phyloP scores from a whole-genome alignment of 2,113 vertebrate genomes.

The Mormyrus iriodes region DNA sequence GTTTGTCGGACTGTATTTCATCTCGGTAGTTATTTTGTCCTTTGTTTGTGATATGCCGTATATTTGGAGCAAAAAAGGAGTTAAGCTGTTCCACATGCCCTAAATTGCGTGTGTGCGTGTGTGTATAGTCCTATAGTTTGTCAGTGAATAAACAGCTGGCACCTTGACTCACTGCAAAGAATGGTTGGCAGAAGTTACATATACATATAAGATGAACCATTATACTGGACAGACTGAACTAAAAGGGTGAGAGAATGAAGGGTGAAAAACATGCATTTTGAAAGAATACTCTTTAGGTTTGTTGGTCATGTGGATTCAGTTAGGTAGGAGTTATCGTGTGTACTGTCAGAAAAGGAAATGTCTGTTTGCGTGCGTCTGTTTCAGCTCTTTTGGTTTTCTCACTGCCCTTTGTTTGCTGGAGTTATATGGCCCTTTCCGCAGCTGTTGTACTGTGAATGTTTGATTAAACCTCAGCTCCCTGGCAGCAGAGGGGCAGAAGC shows the following conservation, averaged over 20 bases:
- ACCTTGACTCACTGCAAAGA: neutral
- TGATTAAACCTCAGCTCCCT: constrained; percentile 93
- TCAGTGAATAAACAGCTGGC: neutral
- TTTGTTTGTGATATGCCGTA: neutral
- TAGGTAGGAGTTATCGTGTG: constrained; percentile 67
- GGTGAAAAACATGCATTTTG: neutral
- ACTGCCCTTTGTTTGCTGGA: constrained; percentile 74
- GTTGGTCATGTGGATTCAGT: constrained; percentile 20
- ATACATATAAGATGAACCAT: neutral
- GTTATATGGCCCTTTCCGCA: constrained; percentile 65
- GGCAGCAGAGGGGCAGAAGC: constrained; percentile 62
- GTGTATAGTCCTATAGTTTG: neutral
- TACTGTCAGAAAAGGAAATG: constrained; percentile 73
- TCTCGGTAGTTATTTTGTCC: neutral
- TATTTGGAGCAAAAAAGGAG: neutral
- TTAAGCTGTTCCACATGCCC: neutral
- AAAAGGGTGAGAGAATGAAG: neutral
- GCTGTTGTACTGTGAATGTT: constrained; percentile 73
- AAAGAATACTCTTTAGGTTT: neutral
- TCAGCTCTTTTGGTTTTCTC: constrained; percentile 86
- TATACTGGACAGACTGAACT: neutral
- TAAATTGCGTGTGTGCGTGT: neutral
- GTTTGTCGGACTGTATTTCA: neutral
- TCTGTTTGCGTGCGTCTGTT: constrained; percentile 84
- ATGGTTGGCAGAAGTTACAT: neutral